These are phyloP conservation scores for Indicator maculatus DNA, from an alignment of 2,113 vertebrate genomes.

Conservation along the genomic window DNA sequence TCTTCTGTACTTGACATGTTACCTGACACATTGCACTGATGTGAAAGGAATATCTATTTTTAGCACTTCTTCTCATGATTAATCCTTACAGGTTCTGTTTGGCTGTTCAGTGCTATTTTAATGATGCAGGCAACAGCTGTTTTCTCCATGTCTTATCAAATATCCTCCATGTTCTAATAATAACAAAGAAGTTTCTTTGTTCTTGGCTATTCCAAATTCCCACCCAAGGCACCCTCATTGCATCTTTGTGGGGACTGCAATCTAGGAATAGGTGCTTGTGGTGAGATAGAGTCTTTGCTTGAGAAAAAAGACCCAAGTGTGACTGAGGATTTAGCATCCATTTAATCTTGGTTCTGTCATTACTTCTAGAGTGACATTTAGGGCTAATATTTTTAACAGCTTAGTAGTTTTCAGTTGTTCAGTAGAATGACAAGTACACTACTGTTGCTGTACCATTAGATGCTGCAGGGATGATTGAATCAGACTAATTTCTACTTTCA, in stretches of 20 bases:
- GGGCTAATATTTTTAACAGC: neutral
- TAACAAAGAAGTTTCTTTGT: slow-evolving; percentile 36
- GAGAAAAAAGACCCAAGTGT: neutral
- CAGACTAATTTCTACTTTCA: neutral
- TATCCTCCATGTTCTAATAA: slow-evolving; percentile 50
- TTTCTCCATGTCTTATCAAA: slow-evolving; percentile 47
- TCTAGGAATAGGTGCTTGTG: slow-evolving; percentile 39
- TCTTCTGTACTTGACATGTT: neutral
- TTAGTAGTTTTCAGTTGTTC: neutral
- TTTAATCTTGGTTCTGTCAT: neutral
- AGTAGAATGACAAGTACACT: neutral
- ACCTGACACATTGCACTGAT: neutral
- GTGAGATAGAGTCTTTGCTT: neutral
- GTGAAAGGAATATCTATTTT: slow-evolving; percentile 34
- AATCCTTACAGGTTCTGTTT: slow-evolving; percentile 17
- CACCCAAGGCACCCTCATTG: neutral
- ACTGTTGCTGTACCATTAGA: neutral
- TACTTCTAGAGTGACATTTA: neutral
- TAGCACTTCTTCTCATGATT: slow-evolving; percentile 17
- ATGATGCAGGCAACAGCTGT: slow-evolving; percentile 45
- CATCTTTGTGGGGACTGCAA: neutral
- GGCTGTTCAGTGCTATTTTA: neutral
- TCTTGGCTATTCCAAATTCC: neutral
- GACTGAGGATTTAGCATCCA: neutral
- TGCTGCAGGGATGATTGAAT: neutral